phyloP scores from a whole-genome alignment of 2,888 invertebrate species.

The Cantharis rufa region DNA sequence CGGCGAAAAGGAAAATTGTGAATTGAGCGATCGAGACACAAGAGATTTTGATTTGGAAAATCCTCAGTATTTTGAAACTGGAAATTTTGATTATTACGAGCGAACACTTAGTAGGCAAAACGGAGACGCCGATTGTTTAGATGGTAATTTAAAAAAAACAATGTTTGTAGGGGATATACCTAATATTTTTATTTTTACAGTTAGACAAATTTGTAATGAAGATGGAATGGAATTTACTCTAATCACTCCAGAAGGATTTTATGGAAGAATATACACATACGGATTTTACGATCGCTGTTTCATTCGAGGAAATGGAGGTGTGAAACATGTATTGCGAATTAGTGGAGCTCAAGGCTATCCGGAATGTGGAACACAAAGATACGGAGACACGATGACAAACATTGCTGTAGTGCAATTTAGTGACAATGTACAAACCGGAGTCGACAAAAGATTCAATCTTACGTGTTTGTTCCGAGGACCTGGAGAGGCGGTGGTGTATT shows the following conservation, averaged over 20 bases:
- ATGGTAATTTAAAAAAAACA: constrained; percentile 66
- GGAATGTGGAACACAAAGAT: constrained; percentile 85
- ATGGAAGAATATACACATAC: constrained; percentile 88
- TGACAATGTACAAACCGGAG: constrained; percentile 87
- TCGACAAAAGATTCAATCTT: constrained; percentile 88
- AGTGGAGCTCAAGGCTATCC: constrained; percentile 92
- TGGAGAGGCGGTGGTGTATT: constrained; percentile 90
- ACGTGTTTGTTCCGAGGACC: constrained; percentile 92
- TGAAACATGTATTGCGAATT: constrained; percentile 79
- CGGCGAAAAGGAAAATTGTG: constrained; percentile 81
- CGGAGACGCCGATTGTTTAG: constrained; percentile 78
- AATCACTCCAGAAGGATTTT: constrained; percentile 84
- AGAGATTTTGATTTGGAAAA: constrained; percentile 83
- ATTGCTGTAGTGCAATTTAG: constrained; percentile 93
- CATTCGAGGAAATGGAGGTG: constrained; percentile 88
- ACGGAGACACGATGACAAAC: constrained; percentile 91
- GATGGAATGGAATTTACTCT: constrained; percentile 94
- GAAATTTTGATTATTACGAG: constrained; percentile 86
- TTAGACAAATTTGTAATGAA: constrained; percentile 88
- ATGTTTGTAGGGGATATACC: not conserved
- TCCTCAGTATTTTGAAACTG: constrained; percentile 82
- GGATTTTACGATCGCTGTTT: constrained; percentile 90
- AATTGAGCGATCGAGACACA: constrained; percentile 85
- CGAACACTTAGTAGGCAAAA: constrained; percentile 70
- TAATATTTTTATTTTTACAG: constrained; percentile 54